Evolutionary conservation across 2,113 vertebrate genomes (phyloP).

Genomic region (Aegypius monachus): DNA sequence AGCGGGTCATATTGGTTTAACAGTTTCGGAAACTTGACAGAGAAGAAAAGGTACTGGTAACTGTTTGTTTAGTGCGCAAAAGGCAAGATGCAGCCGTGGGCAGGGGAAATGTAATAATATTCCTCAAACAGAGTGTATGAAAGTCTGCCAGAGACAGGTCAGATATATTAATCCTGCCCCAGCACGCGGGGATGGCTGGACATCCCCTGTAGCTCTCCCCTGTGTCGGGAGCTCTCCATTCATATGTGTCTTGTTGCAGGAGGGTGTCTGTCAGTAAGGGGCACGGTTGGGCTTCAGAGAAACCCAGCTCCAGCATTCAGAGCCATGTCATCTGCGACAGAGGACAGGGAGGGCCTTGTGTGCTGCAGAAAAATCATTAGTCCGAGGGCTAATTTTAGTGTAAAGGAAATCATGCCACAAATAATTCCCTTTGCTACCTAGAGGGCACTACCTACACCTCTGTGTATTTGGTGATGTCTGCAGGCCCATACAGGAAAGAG

Average conservation of each 20-base stretch:
- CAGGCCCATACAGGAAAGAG: neutral
- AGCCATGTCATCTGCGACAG: neutral
- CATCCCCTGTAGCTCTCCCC: neutral
- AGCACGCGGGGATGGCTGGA: rapidly evolving
- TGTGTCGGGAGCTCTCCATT: rapidly evolving
- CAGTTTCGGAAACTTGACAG: neutral
- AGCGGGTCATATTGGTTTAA: neutral
- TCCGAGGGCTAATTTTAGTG: neutral
- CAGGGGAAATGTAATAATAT: neutral
- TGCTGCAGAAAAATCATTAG: neutral
- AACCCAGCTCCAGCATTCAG: neutral
- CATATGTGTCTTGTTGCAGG: neutral
- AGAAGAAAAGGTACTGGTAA: neutral
- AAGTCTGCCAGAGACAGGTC: neutral
- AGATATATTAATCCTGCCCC: neutral
- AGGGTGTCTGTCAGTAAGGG: neutral
- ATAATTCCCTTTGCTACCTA: neutral
- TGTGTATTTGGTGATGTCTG: neutral
- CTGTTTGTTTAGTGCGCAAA: neutral
- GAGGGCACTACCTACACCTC: neutral
- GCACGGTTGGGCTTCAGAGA: neutral
- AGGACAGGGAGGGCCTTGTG: neutral
- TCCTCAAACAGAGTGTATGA: neutral
- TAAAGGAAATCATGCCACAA: neutral
- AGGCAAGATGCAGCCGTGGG: neutral